These are phyloP conservation scores for Calephelis virginiensis DNA, from an alignment of 1,140 invertebrate genomes.

Conservation along the genomic window DNA sequence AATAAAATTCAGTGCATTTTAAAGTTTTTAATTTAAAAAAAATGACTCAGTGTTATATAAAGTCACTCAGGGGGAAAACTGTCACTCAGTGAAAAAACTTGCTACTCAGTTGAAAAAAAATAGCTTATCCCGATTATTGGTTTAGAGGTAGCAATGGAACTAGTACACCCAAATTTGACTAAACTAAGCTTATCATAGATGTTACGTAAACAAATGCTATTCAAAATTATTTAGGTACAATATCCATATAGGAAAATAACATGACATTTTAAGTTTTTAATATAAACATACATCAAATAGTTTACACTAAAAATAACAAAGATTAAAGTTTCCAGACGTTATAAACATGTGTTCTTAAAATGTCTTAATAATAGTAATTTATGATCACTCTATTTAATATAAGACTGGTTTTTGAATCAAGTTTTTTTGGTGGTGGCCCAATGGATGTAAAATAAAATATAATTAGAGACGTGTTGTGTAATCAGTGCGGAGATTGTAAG, in stretches of 20 bases:
- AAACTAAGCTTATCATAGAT: too few relatives aligned
- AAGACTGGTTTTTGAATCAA: neutral
- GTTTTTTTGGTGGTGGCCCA: neutral
- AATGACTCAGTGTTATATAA: neutral
- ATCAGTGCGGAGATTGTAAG: neutral
- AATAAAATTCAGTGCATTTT: neutral
- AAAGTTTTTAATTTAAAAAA: neutral
- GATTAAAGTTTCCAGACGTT: constrained; percentile 3
- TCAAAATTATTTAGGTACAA: too few relatives aligned
- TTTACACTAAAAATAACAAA: neutral
- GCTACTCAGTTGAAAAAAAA: too few relatives aligned
- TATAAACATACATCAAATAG: neutral
- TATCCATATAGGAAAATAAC: too few relatives aligned
- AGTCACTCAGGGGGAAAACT: too few relatives aligned
- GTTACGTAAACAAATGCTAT: too few relatives aligned
- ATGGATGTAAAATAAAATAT: constrained; percentile 10
- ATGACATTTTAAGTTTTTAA: neutral
- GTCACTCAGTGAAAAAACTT: too few relatives aligned
- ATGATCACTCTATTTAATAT: neutral
- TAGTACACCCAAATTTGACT: too few relatives aligned
- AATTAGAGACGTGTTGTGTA: constrained; percentile 1
- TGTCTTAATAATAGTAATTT: neutral
- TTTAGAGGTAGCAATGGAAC: too few relatives aligned
- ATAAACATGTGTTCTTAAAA: constrained; percentile 4
- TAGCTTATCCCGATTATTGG: too few relatives aligned